Conservation (phyloP, 2,113 vertebrate species). For the Pteruthius melanotis region DNA sequence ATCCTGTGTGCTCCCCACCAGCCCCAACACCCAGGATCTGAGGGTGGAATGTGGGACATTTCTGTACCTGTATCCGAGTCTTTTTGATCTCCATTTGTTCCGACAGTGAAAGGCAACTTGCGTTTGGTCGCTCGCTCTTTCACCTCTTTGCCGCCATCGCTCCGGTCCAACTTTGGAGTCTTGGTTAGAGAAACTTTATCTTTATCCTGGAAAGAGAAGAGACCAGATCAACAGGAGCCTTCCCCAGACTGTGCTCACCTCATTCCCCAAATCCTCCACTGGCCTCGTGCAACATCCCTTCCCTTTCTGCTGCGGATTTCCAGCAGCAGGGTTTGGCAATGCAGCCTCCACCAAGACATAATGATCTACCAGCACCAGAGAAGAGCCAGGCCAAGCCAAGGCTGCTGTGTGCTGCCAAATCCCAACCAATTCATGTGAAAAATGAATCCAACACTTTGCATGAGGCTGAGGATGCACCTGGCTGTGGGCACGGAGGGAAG, state of each 20-base stretch:
- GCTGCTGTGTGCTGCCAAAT: not conserved
- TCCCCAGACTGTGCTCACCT: not conserved
- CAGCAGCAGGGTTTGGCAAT: not conserved
- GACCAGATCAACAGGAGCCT: not conserved
- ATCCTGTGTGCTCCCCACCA: not conserved
- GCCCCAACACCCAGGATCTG: accelerated
- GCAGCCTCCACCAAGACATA: not conserved
- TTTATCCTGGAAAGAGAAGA: slow-evolving; percentile 85
- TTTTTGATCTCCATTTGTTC: slow-evolving; percentile 99
- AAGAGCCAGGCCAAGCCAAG: not conserved
- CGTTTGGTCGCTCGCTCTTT: slow-evolving; percentile 95
- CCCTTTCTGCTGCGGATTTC: not conserved
- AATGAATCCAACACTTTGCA: accelerated
- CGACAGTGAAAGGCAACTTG: slow-evolving; percentile 95
- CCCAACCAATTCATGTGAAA: not conserved
- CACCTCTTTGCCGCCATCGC: slow-evolving; percentile 97
- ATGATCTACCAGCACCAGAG: not conserved
- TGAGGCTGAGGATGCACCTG: not conserved
- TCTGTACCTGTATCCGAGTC: slow-evolving; percentile 94
- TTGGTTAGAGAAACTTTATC: slow-evolving; percentile 98
- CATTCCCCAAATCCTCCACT: too few species aligned
- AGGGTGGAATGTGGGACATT: not conserved
- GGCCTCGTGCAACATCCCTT: accelerated
- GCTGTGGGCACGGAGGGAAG: accelerated
- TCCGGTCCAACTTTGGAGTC: slow-evolving; percentile 97